phyloP scores from a whole-genome alignment of 2,888 invertebrate species.

The Opisthograptis luteolata region DNA sequence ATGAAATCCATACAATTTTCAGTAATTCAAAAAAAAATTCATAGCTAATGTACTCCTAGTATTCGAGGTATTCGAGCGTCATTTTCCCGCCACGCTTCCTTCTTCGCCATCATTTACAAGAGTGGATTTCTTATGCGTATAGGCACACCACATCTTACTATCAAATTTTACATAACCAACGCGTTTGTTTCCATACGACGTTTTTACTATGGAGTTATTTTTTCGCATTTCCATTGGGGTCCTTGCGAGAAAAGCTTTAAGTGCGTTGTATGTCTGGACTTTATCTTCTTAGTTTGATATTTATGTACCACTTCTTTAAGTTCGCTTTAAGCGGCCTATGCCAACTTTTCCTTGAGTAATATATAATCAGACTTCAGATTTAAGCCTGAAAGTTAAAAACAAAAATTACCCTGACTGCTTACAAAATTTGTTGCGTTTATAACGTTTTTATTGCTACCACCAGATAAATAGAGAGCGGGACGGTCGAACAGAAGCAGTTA shows the following conservation, averaged over 20 bases:
- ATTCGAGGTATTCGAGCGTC: too few relatives aligned
- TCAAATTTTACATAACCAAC: too few relatives aligned
- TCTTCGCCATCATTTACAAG: too few relatives aligned
- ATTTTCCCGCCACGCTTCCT: too few relatives aligned
- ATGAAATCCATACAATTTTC: too few relatives aligned
- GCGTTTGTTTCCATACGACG: too few relatives aligned
- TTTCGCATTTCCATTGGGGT: too few relatives aligned
- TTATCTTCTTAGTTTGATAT: conserved; percentile 15
- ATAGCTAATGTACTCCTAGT: too few relatives aligned
- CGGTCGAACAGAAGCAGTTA: conserved; percentile 18
- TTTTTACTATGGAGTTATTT: too few relatives aligned
- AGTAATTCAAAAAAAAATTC: too few relatives aligned
- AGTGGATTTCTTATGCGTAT: too few relatives aligned
- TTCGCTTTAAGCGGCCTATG: conserved; percentile 6
- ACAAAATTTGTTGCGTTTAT: not conserved
- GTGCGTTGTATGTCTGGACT: conserved; percentile 18
- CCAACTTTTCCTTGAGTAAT: conserved; percentile 16
- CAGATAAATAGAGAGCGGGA: not conserved
- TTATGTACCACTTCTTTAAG: conserved; percentile 13
- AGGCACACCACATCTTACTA: too few relatives aligned
- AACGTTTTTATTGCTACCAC: conserved; percentile 2
- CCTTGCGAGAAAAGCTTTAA: conserved; percentile 31
- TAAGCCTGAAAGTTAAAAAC: not conserved
- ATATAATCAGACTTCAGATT: conserved; percentile 12
- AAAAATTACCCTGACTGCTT: not conserved